Percentiles rank a stretch among this genome's conserved stretches.
Evolutionary conservation across 2,888 invertebrate species (phyloP).

Genomic region (Nomada lathburiana): DNA sequence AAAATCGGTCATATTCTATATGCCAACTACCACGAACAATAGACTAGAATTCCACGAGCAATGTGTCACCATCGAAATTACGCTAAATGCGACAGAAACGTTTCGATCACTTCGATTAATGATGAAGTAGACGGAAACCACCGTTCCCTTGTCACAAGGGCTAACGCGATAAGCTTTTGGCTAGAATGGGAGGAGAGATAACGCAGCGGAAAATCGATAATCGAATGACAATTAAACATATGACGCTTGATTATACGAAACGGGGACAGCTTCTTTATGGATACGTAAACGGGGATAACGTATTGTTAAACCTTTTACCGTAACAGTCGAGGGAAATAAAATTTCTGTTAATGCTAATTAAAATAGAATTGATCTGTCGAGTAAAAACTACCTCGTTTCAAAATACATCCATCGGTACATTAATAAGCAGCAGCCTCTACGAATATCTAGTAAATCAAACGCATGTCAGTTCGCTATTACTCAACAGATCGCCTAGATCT

Average conservation of each 20-base stretch:
- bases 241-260: not conserved
- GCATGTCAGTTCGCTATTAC: slow-evolving; percentile 9
- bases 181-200: not conserved
- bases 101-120: slow-evolving; percentile 9
- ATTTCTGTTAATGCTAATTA: too few species aligned
- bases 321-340: not conserved
- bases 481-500: slow-evolving; percentile 29
- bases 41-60: not conserved
- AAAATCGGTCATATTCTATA: slow-evolving; percentile 13
- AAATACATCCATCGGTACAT: not conserved
- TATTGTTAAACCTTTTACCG: not conserved
- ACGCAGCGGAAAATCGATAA: not conserved
- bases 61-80: slow-evolving; percentile 24
- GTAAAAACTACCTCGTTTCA: not conserved
- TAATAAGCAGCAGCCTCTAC: slow-evolving; percentile 6
- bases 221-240: not conserved
- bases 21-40: slow-evolving; percentile 10
- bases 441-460: slow-evolving; percentile 27
- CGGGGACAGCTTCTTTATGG: not conserved
- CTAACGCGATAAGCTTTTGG: slow-evolving; percentile 4
- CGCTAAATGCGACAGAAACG: not conserved
- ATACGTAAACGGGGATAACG: not conserved
- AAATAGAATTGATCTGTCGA: too few species aligned
- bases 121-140: slow-evolving; percentile 7
- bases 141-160: not conserved